A percentile compares a stretch with the other conserved stretches of the same genome.
Evolutionary conservation across 2,888 invertebrate genomes (phyloP).

Genomic region (Penaeus monodon): DNA sequence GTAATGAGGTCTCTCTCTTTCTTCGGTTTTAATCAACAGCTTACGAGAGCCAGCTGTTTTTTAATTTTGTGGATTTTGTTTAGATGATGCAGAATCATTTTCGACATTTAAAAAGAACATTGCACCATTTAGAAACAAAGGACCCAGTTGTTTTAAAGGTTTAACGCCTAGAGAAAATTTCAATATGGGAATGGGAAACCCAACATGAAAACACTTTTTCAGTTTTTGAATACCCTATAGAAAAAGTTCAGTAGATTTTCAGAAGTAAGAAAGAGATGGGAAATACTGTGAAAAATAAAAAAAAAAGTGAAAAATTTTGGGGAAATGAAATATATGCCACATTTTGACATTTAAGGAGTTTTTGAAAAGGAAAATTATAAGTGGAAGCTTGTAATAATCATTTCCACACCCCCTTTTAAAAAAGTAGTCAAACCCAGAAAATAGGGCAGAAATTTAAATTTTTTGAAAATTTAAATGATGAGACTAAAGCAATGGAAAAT

Average conservation of each 20-base stretch:
- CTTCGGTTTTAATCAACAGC: too few species aligned
- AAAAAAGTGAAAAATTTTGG: background rate
- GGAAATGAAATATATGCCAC: background rate
- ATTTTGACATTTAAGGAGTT: background rate
- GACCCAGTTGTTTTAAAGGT: too few species aligned
- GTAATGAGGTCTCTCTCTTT: too few species aligned
- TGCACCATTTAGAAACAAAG: too few species aligned
- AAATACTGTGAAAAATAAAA: background rate
- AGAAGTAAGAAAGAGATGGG: background rate
- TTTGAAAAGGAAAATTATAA: background rate
- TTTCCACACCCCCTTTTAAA: background rate
- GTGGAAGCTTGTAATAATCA: background rate
- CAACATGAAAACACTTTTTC: slow-evolving; percentile 27
- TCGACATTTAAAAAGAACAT: too few species aligned
- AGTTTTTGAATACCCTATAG: slow-evolving; percentile 19
- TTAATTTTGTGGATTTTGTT: too few species aligned
- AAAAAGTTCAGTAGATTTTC: background rate
- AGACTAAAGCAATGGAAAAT: background rate
- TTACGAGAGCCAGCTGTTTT: too few species aligned
- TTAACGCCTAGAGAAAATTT: too few species aligned
- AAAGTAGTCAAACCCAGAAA: background rate
- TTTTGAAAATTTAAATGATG: background rate
- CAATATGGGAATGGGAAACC: slow-evolving; percentile 32
- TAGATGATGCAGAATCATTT: too few species aligned
- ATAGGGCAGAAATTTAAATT: background rate